These are phyloP conservation scores for Orbicella faveolata DNA, from an alignment of 64 coral and sea anemone species.

Conservation along the genomic window DNA sequence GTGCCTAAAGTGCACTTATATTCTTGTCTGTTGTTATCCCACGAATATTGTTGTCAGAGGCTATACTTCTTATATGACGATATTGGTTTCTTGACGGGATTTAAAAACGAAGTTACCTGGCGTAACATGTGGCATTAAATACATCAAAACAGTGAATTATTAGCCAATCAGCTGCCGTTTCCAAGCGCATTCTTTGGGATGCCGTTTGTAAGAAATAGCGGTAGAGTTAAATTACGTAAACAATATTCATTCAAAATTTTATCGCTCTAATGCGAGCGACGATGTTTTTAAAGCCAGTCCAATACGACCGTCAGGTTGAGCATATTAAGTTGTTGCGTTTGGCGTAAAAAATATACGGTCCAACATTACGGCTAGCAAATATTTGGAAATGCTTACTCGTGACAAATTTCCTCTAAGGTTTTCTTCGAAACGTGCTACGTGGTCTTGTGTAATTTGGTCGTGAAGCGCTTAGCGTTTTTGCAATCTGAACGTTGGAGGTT, in stretches of 20 bases:
- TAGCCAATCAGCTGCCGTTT: constrained; percentile 1
- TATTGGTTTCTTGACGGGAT: constrained; percentile 1
- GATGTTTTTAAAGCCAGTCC: neutral
- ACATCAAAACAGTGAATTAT: constrained; percentile 1
- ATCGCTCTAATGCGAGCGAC: neutral
- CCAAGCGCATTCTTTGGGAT: neutral
- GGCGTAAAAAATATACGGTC: constrained; percentile 20
- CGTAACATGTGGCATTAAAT: constrained; percentile 8
- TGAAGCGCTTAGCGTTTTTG: neutral
- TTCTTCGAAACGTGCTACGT: neutral
- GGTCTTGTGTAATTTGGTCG: neutral
- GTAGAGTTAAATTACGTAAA: neutral
- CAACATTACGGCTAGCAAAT: constrained; percentile 20
- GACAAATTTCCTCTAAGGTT: neutral
- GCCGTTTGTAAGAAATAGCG: neutral
- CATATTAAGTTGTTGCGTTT: constrained; percentile 7
- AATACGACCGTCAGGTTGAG: neutral
- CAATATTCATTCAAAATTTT: neutral
- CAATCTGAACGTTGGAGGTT: neutral
- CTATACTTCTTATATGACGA: neutral
- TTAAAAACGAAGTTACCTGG: neutral
- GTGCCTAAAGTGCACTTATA: neutral
- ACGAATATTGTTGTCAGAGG: neutral
- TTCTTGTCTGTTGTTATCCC: neutral
- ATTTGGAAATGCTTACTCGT: neutral